Evolutionary conservation across 1,140 invertebrate genomes (phyloP), one percentile per base, ranked within the genome.

Genomic region (Ceratina australensis): DNA sequence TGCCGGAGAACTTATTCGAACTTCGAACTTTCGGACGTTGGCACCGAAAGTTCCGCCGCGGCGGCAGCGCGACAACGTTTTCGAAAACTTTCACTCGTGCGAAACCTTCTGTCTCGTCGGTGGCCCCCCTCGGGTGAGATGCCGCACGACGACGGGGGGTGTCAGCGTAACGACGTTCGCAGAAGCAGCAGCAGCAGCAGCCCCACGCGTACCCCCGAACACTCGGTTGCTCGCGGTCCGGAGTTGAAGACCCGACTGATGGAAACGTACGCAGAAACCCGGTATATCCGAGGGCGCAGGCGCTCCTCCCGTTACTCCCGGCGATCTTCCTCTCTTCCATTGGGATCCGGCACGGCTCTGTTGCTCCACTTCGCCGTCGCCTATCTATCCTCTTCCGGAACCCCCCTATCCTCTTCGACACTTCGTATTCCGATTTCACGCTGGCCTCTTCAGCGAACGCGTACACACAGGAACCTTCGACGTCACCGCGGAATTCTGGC

Each of bases 171-270:
- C 72, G 67, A 28, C 42, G 73, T 42, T 42, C 33, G 33, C 33
- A 42, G 47, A 63, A 78, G 61, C n/a, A n/a, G n/a, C n/a, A n/a
- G n/a, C n/a, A n/a, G n/a, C n/a, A n/a, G n/a, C n/a, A n/a, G n/a
- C n/a, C n/a, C 59, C 50, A 69, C 81, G 79, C 82, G 86, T 65
- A n/a, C n/a, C 52, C 63, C 79, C 72, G 75, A 79, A 80, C 72
- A 77, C 68, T 87, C 15, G 86, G 87, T 89, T 86, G 87, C 84
- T 85, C 88, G 85, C 90, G 88, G 87, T 88, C 85, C 90, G 87
- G 89, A 88, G 90, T 89, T 91, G 87, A 88, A 89, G 85, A 87
- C 86, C 88, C 90, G 89, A 91, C 90, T 91, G 88, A 78, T 84
- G 86, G 83, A 90, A 89, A 87, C 88, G 85, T 81, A 84, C 86